phyloP scores from a whole-genome alignment of 2,113 vertebrate genomes.

The Camelus bactrianus region DNA sequence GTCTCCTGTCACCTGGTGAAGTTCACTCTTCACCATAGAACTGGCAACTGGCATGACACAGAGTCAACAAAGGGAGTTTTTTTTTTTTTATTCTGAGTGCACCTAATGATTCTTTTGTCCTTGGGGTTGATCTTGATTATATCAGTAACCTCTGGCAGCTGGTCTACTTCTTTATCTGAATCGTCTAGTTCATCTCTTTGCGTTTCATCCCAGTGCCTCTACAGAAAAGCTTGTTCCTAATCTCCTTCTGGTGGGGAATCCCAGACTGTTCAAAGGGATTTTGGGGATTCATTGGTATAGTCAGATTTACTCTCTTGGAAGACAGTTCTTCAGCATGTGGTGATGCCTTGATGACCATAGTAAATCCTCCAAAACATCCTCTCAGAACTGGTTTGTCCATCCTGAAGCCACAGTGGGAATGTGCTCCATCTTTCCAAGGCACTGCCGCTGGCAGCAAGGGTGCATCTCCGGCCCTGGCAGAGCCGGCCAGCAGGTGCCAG shows the following conservation, averaged over 20 bases:
- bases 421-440: constrained; percentile 84
- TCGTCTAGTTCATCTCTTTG: constrained; percentile 94
- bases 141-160: constrained; percentile 92
- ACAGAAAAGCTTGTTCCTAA: constrained; percentile 93
- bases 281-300: constrained; percentile 89
- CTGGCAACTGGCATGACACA: constrained; percentile 93
- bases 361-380: constrained; percentile 92
- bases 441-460: constrained; percentile 86
- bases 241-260: constrained; percentile 90
- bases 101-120: constrained; percentile 93
- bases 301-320: constrained; percentile 92
- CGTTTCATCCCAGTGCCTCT: constrained; percentile 93
- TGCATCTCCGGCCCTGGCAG: background rate
- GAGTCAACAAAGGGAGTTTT: constrained; percentile 88
- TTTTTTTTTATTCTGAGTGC: constrained; percentile 88
- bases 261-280: constrained; percentile 90
- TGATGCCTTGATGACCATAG: constrained; percentile 93
- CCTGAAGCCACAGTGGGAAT: constrained; percentile 86
- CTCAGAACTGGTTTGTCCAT: constrained; percentile 93
- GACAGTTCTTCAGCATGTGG: constrained; percentile 93
- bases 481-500: background rate
- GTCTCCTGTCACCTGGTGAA: constrained; percentile 93
- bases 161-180: constrained; percentile 92
- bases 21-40: constrained; percentile 91
- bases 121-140: constrained; percentile 92